These are phyloP conservation scores for Coranthus polyacanthus DNA, from an alignment of 2,797 vertebrate genomes.

Conservation along the genomic window DNA sequence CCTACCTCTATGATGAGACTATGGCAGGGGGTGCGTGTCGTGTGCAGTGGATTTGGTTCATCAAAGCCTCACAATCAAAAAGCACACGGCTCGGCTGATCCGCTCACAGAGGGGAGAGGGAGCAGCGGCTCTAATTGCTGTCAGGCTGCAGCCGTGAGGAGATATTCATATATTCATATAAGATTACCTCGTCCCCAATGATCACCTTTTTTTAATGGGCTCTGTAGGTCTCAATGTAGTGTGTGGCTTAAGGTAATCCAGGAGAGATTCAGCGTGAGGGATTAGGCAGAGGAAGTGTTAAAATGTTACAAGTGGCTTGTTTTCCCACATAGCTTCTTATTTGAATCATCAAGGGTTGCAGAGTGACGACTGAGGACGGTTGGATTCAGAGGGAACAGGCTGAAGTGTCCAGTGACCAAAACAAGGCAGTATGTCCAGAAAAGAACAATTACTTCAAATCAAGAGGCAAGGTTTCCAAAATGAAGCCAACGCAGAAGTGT, in stretches of 20 bases:
- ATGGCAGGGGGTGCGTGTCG: conserved; percentile 54
- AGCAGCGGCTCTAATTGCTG: conserved; percentile 68
- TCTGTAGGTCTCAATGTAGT: conserved; percentile 52
- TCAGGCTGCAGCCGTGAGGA: conserved; percentile 65
- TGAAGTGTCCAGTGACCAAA: too few species aligned
- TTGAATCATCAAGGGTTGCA: conserved; percentile 30
- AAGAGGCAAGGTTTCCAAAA: too few species aligned
- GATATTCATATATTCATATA: conserved; percentile 77
- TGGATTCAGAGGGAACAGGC: conserved; percentile 3
- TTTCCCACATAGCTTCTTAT: conserved; percentile 26
- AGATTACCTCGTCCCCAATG: conserved; percentile 66
- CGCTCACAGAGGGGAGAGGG: conserved; percentile 54
- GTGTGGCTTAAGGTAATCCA: conserved; percentile 65
- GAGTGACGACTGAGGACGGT: conserved; percentile 10
- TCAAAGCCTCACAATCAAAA: conserved; percentile 76
- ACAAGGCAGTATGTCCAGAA: background rate
- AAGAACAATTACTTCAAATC: too few species aligned
- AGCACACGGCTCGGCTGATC: conserved; percentile 67
- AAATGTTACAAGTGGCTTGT: conserved; percentile 36
- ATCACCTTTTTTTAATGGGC: conserved; percentile 61
- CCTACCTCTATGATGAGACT: conserved; percentile 49
- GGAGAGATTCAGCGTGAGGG: conserved; percentile 47
- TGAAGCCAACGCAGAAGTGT: too few species aligned
- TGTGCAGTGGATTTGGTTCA: conserved; percentile 72
- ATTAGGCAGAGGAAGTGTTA: conserved; percentile 54